Base-by-base conservation (phyloP, 35 echinoderm and acorn worm species). In the Ophiothrix spiculata region DNA sequence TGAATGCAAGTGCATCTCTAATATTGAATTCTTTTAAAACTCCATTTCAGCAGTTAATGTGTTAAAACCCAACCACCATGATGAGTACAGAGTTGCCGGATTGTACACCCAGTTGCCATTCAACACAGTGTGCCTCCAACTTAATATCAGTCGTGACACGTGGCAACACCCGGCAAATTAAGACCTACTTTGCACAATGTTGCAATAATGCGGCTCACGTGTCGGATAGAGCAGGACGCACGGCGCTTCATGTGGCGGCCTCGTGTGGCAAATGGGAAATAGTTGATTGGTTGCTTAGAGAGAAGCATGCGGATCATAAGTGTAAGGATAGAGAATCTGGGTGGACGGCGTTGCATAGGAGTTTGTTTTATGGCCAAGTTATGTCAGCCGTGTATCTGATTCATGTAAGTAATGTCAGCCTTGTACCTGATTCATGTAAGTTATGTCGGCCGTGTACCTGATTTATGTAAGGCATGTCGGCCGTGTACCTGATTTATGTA, bases 261-360 rank as follows among this genome's bases (percentile, higher is more conserved):
- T 99, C 96, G 10, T 91, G 88, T 73, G 86, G 89, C 28, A 99
- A 89, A 76, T 64, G 74, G 73, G 92, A 94, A 56, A 34, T 99
- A 2, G 73, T 99, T 32, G 89, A 91, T 39, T 99, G 96, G 92
- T 79, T 99, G 13, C 1, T 94, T 32, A 76, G 33, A 38, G 89
- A 94, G 37, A 87, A 84, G 31, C 84, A 93, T 16, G 92, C 88
- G 16, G 90, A 94, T 56, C 83, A 80, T 6, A 75, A 75, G 4
- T 56, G 45, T 0, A 88, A 86, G 80, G 96, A 94, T 46, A 39
- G 64, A n/a, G 96, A 99, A 73, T 99, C 96, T 17, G 91, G 92
- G 3, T 99, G 96, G 96, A 99, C 96, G 4, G 73, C 92, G 28
- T 89, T 99, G 8, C 96, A 99, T 46, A 56, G 96, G 4, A 99